Base-by-base conservation (phyloP, 2,113 vertebrate species). In the Centrocercus urophasianus region DNA sequence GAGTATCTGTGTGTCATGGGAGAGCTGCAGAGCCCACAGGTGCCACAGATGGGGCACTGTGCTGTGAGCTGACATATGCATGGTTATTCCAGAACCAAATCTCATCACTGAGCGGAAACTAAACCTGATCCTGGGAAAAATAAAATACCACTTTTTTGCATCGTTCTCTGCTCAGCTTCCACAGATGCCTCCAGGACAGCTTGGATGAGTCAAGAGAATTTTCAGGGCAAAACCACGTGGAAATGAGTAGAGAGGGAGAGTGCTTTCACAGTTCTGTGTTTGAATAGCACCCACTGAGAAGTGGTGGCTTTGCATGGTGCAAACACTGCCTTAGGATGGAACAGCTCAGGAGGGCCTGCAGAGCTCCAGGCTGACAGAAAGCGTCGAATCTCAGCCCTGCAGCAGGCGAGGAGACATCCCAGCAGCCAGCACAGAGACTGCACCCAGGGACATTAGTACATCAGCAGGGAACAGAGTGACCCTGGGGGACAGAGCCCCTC, bases 401-500 rank as follows among this genome's bases (percentile, higher is more conserved):
- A 75, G 70, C 57, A 59, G 60, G 11, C 56, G 50, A 63, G 10
- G 50, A 40, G 61, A 64, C 3, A 24, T 50, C 10, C 30, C n/a
- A 60, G 56, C 2, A 2, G 13, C 42, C 77, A 36, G 16, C 50
- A 21, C 14, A 0, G 64, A 13, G 18, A 25, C 57, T 0, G 4
- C 45, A 28, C 8, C 28, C 48, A 25, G 56, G 48, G 48, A 56
- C 43, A 25, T 43, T 21, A 22, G 24, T 38, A 50, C 38, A 8
- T 50, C 43, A 34, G 11, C 36, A 67, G 19, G 36, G 21, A 4
- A 16, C 11, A 47, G 30, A 45, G 25, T 7, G 5, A 11, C 21
- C 32, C 18, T 0, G 4, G 10, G 1, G 6, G 32, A 27, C 30
- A 63, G 34, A 34, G 19, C 7, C 25, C 15, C 13, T 52, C 25